Evolutionary conservation across 2,888 invertebrate genomes (phyloP).

Genomic region (Polymixis flavicincta): DNA sequence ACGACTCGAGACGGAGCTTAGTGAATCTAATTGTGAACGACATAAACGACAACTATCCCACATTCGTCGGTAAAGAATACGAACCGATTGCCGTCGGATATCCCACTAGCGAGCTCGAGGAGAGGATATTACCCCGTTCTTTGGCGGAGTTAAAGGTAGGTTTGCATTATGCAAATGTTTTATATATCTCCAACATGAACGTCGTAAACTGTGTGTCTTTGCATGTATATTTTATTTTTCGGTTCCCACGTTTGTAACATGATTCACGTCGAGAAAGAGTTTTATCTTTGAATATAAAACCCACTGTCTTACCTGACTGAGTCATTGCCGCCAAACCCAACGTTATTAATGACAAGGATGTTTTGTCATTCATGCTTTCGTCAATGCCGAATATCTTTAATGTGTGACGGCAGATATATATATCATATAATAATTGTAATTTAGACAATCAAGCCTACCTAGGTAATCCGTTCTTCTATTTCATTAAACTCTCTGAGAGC

Average conservation of each 20-base stretch:
- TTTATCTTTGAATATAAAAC: conserved; percentile 61
- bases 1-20: conserved; percentile 81
- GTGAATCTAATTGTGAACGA: conserved; percentile 89
- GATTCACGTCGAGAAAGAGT: conserved; percentile 60
- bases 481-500: not conserved
- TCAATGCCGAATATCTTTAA: conserved; percentile 7
- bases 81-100: conserved; percentile 87
- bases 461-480: not conserved
- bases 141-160: conserved; percentile 86
- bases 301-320: conserved; percentile 52
- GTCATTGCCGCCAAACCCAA: conserved; percentile 54
- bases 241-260: conserved; percentile 60
- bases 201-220: conserved; percentile 59
- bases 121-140: conserved; percentile 83
- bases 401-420: not conserved
- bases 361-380: conserved; percentile 21
- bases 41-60: conserved; percentile 89
- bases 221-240: conserved; percentile 55
- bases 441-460: not conserved
- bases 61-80: conserved; percentile 81
- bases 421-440: not conserved
- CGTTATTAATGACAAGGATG: conserved; percentile 45
- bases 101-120: conserved; percentile 81
- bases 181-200: conserved; percentile 39
- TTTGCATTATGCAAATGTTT: conserved; percentile 49